phyloP scores from a whole-genome alignment of 2,888 invertebrate species.

The Ypsolopha scabrella region DNA sequence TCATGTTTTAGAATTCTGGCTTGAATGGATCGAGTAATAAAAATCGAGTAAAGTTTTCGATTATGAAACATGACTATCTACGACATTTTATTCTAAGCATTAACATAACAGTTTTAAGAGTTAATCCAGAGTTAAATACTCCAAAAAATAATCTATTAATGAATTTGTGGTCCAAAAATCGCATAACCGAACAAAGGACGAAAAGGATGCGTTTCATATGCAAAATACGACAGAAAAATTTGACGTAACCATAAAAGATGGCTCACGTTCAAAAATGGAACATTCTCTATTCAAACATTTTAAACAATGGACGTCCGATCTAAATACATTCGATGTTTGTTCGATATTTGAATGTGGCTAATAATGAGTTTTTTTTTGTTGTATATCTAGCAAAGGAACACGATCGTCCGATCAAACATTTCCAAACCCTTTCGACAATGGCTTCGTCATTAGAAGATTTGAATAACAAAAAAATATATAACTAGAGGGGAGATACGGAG shows the following conservation, averaged over 20 bases:
- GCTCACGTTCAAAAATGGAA: constrained; percentile 45
- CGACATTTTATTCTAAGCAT: too few relatives aligned
- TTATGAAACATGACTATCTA: too few relatives aligned
- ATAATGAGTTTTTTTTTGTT: constrained; percentile 13
- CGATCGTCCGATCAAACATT: constrained; percentile 21
- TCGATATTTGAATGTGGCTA: constrained; percentile 26
- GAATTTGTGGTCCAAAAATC: constrained; percentile 18
- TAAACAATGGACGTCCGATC: constrained; percentile 35
- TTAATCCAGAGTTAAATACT: not conserved
- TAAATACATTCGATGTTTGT: constrained; percentile 19
- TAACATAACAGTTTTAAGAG: too few relatives aligned
- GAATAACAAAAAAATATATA: constrained; percentile 49
- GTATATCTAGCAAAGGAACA: constrained; percentile 14
- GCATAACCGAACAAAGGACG: constrained; percentile 26
- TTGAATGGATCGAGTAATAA: too few relatives aligned
- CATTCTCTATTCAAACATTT: constrained; percentile 25
- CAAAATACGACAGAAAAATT: constrained; percentile 42
- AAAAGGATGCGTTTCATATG: constrained; percentile 47
- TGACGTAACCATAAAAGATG: constrained; percentile 62
- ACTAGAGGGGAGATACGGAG: constrained; percentile 39
- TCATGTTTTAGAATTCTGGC: too few relatives aligned
- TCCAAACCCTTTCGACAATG: constrained; percentile 35
- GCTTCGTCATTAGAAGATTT: constrained; percentile 56
- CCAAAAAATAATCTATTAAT: constrained; percentile 15
- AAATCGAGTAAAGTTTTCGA: too few relatives aligned